Conservation (phyloP, 1,140 invertebrate species). For the Diploscapter pachys region DNA sequence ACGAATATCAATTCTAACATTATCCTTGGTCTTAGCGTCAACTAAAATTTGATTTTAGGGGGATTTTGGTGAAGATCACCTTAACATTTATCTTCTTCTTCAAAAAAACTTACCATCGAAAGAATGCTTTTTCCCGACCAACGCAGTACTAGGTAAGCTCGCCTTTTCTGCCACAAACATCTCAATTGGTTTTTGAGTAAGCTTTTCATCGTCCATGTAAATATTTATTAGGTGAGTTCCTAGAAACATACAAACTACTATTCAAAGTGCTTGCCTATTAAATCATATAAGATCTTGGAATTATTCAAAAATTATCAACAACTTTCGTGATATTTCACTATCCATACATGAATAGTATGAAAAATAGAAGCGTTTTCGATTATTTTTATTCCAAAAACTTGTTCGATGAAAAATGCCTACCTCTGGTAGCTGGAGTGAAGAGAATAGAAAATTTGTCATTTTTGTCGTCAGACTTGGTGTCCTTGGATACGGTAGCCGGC, state of each 20-base stretch:
- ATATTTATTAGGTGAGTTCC: slow-evolving; percentile 52
- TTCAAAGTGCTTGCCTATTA: too few species aligned
- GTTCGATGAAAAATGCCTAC: slow-evolving; percentile 29
- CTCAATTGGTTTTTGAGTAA: slow-evolving; percentile 14
- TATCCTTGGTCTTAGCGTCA: slow-evolving; percentile 31
- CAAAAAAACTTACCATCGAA: slow-evolving; percentile 20
- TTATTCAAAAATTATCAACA: too few species aligned
- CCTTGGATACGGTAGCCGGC: slow-evolving; percentile 16
- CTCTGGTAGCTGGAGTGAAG: slow-evolving; percentile 44
- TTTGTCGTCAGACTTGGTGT: slow-evolving; percentile 35
- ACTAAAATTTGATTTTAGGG: slow-evolving; percentile 5
- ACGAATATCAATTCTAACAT: slow-evolving; percentile 43
- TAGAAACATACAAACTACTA: slow-evolving; percentile 11
- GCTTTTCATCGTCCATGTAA: slow-evolving; percentile 41
- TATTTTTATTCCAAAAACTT: slow-evolving; percentile 43
- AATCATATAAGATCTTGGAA: too few species aligned
- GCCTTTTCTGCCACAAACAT: slow-evolving; percentile 10
- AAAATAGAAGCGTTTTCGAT: slow-evolving; percentile 5
- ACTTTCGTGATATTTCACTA: too few species aligned
- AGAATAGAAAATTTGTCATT: slow-evolving; percentile 42
- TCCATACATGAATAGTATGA: not conserved
- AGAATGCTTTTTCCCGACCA: slow-evolving; percentile 32
- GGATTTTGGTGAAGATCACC: not conserved
- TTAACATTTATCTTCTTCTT: not conserved
- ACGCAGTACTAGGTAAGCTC: slow-evolving; percentile 13